Percentiles rank a stretch among this genome's conserved stretches.
phyloP scores from a whole-genome alignment of 2,888 invertebrate species.

The Vannuccia rotundouncinata region DNA sequence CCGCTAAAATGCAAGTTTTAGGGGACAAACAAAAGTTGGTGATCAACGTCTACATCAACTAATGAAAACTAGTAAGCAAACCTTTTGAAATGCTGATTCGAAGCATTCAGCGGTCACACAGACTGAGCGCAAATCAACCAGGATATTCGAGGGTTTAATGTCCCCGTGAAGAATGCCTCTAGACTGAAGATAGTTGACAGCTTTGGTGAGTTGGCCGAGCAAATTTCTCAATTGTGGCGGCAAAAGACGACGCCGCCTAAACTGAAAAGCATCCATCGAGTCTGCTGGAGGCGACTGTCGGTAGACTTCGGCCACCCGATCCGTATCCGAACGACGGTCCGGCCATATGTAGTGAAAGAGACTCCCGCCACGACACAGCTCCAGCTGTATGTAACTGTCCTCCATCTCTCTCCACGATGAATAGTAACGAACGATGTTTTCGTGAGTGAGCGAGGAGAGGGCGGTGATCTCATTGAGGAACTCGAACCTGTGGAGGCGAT shows the following conservation, averaged over 20 bases:
- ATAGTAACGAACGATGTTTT: slow-evolving; percentile 3
- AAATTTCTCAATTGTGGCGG: background rate
- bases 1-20: too few species aligned
- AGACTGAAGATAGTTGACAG: background rate
- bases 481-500: background rate
- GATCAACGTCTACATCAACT: too few species aligned
- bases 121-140: background rate
- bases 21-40: too few species aligned
- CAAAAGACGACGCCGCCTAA: background rate
- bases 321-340: background rate
- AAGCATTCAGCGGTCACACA: background rate
- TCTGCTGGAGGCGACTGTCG: background rate
- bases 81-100: background rate
- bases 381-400: background rate
- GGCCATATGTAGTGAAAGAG: background rate
- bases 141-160: slow-evolving; percentile 34
- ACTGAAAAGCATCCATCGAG: background rate
- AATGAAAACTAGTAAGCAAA: too few species aligned
- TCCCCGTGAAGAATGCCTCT: slow-evolving; percentile 29
- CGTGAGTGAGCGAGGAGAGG: background rate
- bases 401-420: background rate
- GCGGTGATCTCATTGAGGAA: background rate
- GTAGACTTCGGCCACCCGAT: background rate
- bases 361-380: slow-evolving; percentile 1
- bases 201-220: background rate